Evolutionary conservation across 2,797 vertebrate genomes (phyloP), one percentile per base, ranked within the genome.

Genomic region (Cichlasoma orientale): DNA sequence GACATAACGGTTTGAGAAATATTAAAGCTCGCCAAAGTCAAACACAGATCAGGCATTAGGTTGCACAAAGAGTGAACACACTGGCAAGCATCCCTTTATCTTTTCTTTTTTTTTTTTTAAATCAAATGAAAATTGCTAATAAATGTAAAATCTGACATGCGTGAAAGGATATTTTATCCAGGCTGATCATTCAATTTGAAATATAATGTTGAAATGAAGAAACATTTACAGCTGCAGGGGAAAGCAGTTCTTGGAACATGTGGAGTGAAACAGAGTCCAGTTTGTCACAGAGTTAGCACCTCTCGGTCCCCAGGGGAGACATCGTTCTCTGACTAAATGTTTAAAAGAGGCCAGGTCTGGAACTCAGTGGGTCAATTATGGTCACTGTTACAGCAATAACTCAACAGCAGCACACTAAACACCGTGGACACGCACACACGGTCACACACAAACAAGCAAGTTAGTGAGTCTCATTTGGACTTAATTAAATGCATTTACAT

Each of bases 201-300:
- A 76, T 74, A 72, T 75, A 13, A 10, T 56, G 72, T 73, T 87
- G 47, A 86, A 86, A 76, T 77, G 36, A 68, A 78, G 66, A 78
- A n/a, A 27, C 75, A 90, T 88, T 90, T 91, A 91, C 55, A 66
- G 86, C 77, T 14, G 72, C 80, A 83, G 7, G 91, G 72, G 89
- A 90, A 90, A 44, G 56, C 21, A 58, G 31, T 1, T 7, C 70
- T 77, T 53, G 79, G 74, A 78, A 79, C 66, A 52, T 78, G 76
- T 78, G 78, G 90, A 78, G 77, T 31, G 53, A 87, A 90, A 92
- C 88, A 88, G 86, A 80, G 75, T 75, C 79, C 72, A 74, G 88
- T 90, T 85, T 89, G 84, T 89, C 75, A 54, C 54, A 55, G 80
- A 80, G 78, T 92, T 90, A 88, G 85, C 75, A 75, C 90, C 90